Base-by-base conservation (phyloP, 2,888 invertebrate genomes). In the Deilephila elpenor region DNA sequence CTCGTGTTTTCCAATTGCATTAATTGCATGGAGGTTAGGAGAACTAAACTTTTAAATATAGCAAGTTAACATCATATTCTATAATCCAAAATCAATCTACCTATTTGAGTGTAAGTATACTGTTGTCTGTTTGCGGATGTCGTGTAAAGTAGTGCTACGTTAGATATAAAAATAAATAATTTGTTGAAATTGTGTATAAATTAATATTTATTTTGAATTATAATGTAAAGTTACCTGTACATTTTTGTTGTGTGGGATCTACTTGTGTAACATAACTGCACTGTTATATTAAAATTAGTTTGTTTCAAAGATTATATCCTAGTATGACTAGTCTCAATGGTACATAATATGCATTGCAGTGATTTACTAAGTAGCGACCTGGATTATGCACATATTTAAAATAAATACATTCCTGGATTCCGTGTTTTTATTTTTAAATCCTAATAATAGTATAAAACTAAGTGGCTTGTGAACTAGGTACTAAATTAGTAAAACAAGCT, bases 61-160 rank as follows among this genome's bases (percentile, higher is more conserved):
- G 44, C 14, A 44, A 44, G 3, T 14, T 14, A 44, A 44, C 44
- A 44, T 44, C 44, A 44, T 44, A 44, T 14, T 44, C 14, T 44
- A 44, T 14, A 44, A 44, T 44, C 11, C n/a, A 19, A 5, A n/a
- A 56, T 56, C n/a, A 71, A 20, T 72, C 70, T 78, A 71, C 74
- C 73, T 76, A 72, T 78, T 77, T 74, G 71, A 29, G 71, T 71
- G 62, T 67, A 76, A 60, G 75, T 75, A 74, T 75, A 74, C 20
- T 51, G 32, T 56, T 59, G 59, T 56, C 20, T 51, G 32, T 56
- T n/a, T 59, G 59, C 64, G 64, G 67, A 67, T 34, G 34, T 25
- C 76, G 71, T 83, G 80, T 87, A 82, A 81, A 80, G 82, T 86
- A 86, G 81, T 79, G 83, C 85, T 84, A 81, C 80, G 80, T 83